phyloP scores from a whole-genome alignment of 2,888 invertebrate genomes.

The Eustalomyia histrio region DNA sequence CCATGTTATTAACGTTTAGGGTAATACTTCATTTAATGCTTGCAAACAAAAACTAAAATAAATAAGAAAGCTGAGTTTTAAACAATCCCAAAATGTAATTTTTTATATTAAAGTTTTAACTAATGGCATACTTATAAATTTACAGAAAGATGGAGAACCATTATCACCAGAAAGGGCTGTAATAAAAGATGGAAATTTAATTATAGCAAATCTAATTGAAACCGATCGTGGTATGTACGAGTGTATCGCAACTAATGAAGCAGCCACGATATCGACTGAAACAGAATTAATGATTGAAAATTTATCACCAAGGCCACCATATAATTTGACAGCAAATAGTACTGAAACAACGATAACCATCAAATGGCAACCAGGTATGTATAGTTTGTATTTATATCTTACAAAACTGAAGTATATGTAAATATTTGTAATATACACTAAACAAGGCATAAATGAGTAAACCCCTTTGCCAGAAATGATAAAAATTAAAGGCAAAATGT shows the following conservation, averaged over 20 bases:
- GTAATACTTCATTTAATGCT: too few species aligned
- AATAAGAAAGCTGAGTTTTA: too few species aligned
- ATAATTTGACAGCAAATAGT: slow-evolving; percentile 89
- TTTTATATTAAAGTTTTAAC: too few species aligned
- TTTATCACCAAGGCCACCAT: slow-evolving; percentile 93
- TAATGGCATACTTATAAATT: neutral
- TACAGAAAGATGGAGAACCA: slow-evolving; percentile 86
- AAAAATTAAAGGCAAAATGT: too few species aligned
- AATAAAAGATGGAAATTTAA: slow-evolving; percentile 88
- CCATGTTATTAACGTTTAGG: too few species aligned
- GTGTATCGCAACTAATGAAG: slow-evolving; percentile 92
- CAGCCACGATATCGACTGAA: slow-evolving; percentile 89
- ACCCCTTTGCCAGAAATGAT: too few species aligned
- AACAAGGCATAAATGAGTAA: too few species aligned
- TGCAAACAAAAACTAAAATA: too few species aligned
- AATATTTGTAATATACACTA: too few species aligned
- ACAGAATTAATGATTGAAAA: slow-evolving; percentile 91
- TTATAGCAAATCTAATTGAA: slow-evolving; percentile 89
- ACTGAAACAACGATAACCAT: slow-evolving; percentile 86
- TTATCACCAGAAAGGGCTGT: slow-evolving; percentile 85
- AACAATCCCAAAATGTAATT: too few species aligned
- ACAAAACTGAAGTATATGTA: too few species aligned
- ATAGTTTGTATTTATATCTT: too few species aligned
- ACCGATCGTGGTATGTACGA: slow-evolving; percentile 93
- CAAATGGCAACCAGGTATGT: slow-evolving; percentile 87